Evolutionary conservation across 2,888 invertebrate species (phyloP).

Genomic region (Allophyes oxyacanthae): DNA sequence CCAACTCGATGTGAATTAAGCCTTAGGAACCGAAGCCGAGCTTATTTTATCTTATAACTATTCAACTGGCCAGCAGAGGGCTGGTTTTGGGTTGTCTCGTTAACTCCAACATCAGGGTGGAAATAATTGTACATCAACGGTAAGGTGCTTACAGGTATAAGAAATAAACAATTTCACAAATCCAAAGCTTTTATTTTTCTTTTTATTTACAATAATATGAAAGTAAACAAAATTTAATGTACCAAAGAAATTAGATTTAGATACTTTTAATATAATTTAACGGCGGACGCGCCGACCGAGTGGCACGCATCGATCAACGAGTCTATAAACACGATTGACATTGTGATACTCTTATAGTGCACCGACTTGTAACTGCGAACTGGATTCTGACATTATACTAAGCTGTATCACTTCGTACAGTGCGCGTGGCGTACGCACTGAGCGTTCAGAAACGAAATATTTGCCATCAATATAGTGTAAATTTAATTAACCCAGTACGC

Average conservation of each 20-base stretch:
- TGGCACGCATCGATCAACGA: slow-evolving; percentile 57
- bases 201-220: slow-evolving; percentile 89
- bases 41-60: too few species aligned
- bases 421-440: slow-evolving; percentile 47
- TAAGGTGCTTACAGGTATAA: neutral
- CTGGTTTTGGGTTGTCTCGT: too few species aligned
- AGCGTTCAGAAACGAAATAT: neutral
- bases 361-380: slow-evolving; percentile 29
- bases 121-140: too few species aligned
- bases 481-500: slow-evolving; percentile 9
- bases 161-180: slow-evolving; percentile 73
- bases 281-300: slow-evolving; percentile 58
- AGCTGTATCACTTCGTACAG: slow-evolving; percentile 1
- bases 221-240: slow-evolving; percentile 88
- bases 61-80: too few species aligned
- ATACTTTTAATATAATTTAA: slow-evolving; percentile 69
- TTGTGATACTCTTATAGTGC: slow-evolving; percentile 50
- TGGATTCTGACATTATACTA: neutral
- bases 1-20: too few species aligned
- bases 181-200: slow-evolving; percentile 87
- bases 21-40: too few species aligned
- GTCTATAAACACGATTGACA: slow-evolving; percentile 52
- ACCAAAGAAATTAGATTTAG: slow-evolving; percentile 83
- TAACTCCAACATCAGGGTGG: too few species aligned
- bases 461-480: neutral